Evolutionary conservation across 2,888 invertebrate genomes (phyloP).

Genomic region (Athalia rosae): DNA sequence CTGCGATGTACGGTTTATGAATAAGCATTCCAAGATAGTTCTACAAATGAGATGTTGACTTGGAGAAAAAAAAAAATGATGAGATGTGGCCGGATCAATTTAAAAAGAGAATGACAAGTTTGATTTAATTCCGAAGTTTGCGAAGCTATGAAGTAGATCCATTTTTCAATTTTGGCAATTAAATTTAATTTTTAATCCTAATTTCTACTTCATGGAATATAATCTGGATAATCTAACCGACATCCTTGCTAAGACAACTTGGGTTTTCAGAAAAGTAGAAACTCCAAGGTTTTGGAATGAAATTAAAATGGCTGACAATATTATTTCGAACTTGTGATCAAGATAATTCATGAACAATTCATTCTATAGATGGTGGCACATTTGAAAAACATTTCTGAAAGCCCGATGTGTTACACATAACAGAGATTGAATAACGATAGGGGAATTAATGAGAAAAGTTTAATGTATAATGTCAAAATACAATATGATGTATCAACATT

Average conservation of each 20-base stretch:
- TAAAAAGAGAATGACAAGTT: neutral
- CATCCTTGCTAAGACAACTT: too few species aligned
- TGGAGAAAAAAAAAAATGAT: neutral
- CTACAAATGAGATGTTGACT: neutral
- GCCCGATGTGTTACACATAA: constrained; percentile 15
- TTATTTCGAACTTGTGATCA: too few species aligned
- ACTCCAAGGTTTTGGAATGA: too few species aligned
- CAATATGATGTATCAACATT: constrained; percentile 67
- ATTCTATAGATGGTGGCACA: neutral
- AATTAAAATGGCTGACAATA: too few species aligned
- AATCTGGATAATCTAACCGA: too few species aligned
- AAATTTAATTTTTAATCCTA: too few species aligned
- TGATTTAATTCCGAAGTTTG: too few species aligned
- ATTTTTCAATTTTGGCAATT: too few species aligned
- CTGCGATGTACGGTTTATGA: constrained; percentile 10
- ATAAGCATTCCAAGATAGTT: constrained; percentile 1
- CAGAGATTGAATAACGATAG: constrained; percentile 54
- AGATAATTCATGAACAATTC: neutral
- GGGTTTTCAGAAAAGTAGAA: too few species aligned
- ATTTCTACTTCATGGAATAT: too few species aligned
- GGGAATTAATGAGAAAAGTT: constrained; percentile 63
- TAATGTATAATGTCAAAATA: constrained; percentile 65
- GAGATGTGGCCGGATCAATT: neutral
- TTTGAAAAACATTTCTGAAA: neutral
- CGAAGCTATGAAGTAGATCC: too few species aligned